Percentiles rank a stretch among this genome's conserved stretches.
phyloP scores from a whole-genome alignment of 2,888 invertebrate species.

The Drosophila phalerata region DNA sequence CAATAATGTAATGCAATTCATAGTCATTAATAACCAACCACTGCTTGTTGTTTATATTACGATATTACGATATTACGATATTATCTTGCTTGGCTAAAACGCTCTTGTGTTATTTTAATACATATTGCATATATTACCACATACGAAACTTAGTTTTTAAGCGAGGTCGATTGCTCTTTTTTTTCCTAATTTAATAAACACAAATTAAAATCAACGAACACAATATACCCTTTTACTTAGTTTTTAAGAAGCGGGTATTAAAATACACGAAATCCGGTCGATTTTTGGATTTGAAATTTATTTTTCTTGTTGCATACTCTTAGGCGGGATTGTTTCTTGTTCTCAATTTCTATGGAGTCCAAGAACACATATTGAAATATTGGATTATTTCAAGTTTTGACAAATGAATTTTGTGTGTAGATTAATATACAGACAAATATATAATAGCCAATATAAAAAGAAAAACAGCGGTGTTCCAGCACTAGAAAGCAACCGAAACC shows the following conservation, averaged over 20 bases:
- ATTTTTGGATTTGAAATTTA: too few species aligned
- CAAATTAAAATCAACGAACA: conserved; percentile 16
- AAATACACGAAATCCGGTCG: too few species aligned
- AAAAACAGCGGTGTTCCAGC: too few species aligned
- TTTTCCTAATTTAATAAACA: conserved; percentile 48
- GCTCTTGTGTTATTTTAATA: conserved; percentile 29
- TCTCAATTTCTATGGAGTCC: too few species aligned
- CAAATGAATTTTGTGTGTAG: too few species aligned
- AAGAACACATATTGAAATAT: too few species aligned
- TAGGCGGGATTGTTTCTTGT: background rate
- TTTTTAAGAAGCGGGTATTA: background rate
- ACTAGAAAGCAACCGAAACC: too few species aligned
- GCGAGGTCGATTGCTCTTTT: conserved; percentile 50
- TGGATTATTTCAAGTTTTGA: too few species aligned
- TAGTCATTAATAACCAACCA: conserved; percentile 72
- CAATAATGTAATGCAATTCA: conserved; percentile 26
- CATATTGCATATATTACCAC: conserved; percentile 34
- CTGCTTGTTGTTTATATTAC: conserved; percentile 61
- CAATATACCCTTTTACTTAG: too few species aligned
- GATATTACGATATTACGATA: conserved; percentile 62
- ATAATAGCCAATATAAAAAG: too few species aligned
- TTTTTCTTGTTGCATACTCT: conserved; percentile 13
- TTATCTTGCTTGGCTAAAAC: conserved; percentile 64
- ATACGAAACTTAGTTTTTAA: conserved; percentile 49
- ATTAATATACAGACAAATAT: too few species aligned